Base-by-base conservation (phyloP, 2,797 vertebrate genomes). In the Champsocephalus gunnari region DNA sequence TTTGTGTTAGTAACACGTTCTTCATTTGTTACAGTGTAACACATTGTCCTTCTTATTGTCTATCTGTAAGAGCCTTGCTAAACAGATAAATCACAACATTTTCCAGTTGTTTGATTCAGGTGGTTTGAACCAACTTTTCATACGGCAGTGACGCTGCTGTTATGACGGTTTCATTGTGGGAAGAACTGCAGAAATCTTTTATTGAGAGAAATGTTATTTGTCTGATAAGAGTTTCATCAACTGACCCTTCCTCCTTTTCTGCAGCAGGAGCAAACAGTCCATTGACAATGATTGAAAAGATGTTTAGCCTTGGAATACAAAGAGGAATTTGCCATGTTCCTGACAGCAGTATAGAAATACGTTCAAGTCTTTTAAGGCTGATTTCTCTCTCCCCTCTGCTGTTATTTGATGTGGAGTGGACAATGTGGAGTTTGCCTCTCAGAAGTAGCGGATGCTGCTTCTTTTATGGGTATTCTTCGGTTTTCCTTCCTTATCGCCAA, bases 11-110 rank as follows among this genome's bases (percentile, higher is more conserved):
- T 73, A 21, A 85, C 59, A 75, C 2, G 1, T 66, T 53, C 0
- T 41, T 76, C 47, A 44, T 89, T 89, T 91, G 84, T 89, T 91
- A 86, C 84, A 81, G 69, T 87, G 90, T 88, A 89, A 89, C 84
- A 1, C 8, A 38, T 38, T 38, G 34, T 38, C 34, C 34, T 9
- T 38, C 7, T 38, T 38, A 38, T 38, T 38, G 34, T 38, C 34
- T 8, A 38, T 38, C 34, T 38, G 9, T 7, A 38, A 38, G 13
- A 58, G 9, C n/a, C 32, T 58, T 57, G 13, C 34, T 38, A 28
- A 28, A 28, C 28, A 1, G 28, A 28, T 28, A 5, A 28, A 38
- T 38, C 34, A 38, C 34, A 7, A 38, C 34, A 38, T 38, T 38
- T 38, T 38, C 34, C 34, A 38, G 34, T 38, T 38, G 8, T 38